phyloP scores from a whole-genome alignment of 2,797 vertebrate genomes.

The Todus mexicanus region DNA sequence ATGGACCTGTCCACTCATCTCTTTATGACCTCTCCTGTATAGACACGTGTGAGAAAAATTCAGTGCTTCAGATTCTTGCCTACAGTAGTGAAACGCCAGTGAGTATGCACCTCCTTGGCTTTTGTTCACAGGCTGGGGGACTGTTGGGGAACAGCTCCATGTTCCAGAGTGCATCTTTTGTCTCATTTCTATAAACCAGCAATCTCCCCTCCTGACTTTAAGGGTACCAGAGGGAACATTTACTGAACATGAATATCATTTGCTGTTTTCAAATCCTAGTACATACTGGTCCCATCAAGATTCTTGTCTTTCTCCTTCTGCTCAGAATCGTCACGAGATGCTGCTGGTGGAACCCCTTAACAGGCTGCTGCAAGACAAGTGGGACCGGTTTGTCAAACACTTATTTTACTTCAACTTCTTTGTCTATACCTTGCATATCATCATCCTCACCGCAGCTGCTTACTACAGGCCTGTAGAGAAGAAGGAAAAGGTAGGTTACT shows the following conservation, averaged over 20 bases:
- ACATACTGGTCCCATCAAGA: not conserved
- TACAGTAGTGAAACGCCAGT: slow-evolving; percentile 90
- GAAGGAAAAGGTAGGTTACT: not conserved
- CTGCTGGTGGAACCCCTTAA: slow-evolving; percentile 89
- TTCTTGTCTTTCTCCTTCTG: not conserved
- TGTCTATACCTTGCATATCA: slow-evolving; percentile 83
- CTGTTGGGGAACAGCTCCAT: not conserved
- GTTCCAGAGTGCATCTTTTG: not conserved
- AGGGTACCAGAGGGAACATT: not conserved
- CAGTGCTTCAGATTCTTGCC: slow-evolving; percentile 88
- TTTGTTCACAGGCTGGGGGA: not conserved
- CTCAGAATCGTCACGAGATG: slow-evolving; percentile 94
- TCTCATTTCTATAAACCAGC: not conserved
- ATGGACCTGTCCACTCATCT: slow-evolving; percentile 90
- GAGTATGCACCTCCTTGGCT: slow-evolving; percentile 55
- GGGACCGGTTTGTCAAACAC: slow-evolving; percentile 84
- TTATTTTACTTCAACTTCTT: slow-evolving; percentile 90
- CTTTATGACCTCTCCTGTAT: slow-evolving; percentile 90
- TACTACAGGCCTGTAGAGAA: slow-evolving; percentile 81
- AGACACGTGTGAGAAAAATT: slow-evolving; percentile 87
- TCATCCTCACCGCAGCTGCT: slow-evolving; percentile 83
- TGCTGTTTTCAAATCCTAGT: not conserved
- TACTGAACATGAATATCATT: not conserved
- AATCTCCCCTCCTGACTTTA: not conserved
- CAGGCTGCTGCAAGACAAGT: slow-evolving; percentile 89